Conservation (phyloP, 2,888 invertebrate species). For the Loripinus fragilis region DNA sequence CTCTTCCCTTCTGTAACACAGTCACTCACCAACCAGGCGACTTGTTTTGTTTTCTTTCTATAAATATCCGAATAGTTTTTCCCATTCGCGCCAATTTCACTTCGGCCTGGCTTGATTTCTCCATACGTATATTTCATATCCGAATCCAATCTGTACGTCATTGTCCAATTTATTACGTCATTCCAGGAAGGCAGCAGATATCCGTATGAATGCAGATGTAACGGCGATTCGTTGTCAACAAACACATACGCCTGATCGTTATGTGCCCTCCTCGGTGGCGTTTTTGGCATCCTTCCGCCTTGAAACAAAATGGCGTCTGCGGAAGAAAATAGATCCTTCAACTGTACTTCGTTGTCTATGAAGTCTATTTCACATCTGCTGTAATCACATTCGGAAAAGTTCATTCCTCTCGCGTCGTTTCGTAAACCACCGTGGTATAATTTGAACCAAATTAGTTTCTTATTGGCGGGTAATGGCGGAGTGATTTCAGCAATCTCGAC, state of each 20-base stretch:
- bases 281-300: constrained; percentile 31
- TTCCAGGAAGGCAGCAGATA: constrained; percentile 14
- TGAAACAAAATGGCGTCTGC: constrained; percentile 52
- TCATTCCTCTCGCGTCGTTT: constrained; percentile 31
- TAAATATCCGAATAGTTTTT: constrained; percentile 35
- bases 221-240: constrained; percentile 35
- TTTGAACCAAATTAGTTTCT: constrained; percentile 33
- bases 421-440: constrained; percentile 42
- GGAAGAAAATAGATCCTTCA: constrained; percentile 16
- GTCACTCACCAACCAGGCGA: constrained; percentile 54
- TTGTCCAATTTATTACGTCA: constrained; percentile 53
- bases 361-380: constrained; percentile 39
- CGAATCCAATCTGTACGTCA: constrained; percentile 57
- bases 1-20: constrained; percentile 49
- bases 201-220: constrained; percentile 26
- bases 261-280: constrained; percentile 30
- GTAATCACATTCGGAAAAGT: constrained; percentile 43
- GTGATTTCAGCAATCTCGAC: not conserved
- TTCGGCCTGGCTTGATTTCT: not conserved
- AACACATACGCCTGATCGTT: constrained; percentile 40
- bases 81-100: not conserved
- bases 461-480: not conserved
- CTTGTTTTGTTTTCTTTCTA: constrained; percentile 33
- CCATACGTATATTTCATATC: constrained; percentile 54
- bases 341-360: constrained; percentile 28